Conservation (phyloP, 2,888 invertebrate species). For the Colostygia pectinataria region DNA sequence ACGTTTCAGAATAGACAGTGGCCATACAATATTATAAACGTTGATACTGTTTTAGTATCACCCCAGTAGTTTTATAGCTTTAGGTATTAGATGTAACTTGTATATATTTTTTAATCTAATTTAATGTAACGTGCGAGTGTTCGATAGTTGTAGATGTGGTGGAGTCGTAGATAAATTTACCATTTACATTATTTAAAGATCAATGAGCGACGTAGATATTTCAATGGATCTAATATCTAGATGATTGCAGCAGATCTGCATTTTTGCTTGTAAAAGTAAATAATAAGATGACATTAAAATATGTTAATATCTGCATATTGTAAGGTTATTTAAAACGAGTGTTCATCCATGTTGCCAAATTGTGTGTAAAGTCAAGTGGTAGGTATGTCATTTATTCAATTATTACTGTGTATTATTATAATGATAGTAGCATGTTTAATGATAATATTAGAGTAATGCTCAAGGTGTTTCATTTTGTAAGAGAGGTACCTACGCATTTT, state of each 20-base stretch:
- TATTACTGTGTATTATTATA: constrained; percentile 51
- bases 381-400: constrained; percentile 70
- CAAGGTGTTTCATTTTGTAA: constrained; percentile 74
- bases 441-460: constrained; percentile 76
- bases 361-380: constrained; percentile 71
- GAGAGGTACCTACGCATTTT: constrained; percentile 63
- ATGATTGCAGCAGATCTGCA: constrained; percentile 6
- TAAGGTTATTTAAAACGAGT: constrained; percentile 58
- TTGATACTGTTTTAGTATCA: constrained; percentile 56
- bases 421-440: constrained; percentile 70
- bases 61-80: constrained; percentile 59
- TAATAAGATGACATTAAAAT: constrained; percentile 31
- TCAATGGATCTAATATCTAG: background rate
- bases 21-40: constrained; percentile 58
- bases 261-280: constrained; percentile 18
- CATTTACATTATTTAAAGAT: constrained; percentile 54
- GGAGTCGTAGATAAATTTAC: constrained; percentile 64
- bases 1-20: constrained; percentile 44
- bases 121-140: constrained; percentile 80
- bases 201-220: constrained; percentile 28
- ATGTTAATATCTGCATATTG: constrained; percentile 41
- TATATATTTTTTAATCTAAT: constrained; percentile 79
- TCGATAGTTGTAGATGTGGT: constrained; percentile 80
- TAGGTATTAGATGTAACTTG: constrained; percentile 74
- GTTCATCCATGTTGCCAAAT: constrained; percentile 81